Conservation (phyloP, 2,113 vertebrate genomes). For the Spilogale gracilis region DNA sequence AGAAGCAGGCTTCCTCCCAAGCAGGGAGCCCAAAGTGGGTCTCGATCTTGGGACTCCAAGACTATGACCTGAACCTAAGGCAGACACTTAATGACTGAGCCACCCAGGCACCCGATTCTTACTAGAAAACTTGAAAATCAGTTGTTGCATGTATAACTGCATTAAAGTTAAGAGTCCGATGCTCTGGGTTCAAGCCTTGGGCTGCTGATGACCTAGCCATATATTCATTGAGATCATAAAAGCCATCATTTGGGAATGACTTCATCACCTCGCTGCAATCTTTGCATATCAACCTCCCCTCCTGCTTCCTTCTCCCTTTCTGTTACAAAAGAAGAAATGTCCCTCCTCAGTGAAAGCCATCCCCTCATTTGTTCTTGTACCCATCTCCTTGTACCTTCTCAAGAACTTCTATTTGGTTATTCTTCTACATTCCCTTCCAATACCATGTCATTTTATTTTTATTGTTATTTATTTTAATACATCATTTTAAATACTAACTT, state of each 20-base stretch:
- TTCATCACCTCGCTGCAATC: neutral
- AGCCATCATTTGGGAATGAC: neutral
- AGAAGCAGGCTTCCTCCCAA: too few species aligned
- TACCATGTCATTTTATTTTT: neutral
- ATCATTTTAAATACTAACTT: constrained; percentile 36
- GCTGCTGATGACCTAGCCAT: neutral
- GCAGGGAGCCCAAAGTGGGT: too few species aligned
- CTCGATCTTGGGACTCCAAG: too few species aligned
- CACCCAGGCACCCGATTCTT: neutral
- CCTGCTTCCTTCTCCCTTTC: neutral
- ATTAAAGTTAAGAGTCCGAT: neutral
- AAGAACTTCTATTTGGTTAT: neutral
- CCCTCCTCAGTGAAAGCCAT: neutral
- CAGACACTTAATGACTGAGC: too few species aligned
- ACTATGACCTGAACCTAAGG: too few species aligned
- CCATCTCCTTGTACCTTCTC: neutral
- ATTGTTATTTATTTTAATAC: too few species aligned
- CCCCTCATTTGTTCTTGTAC: neutral
- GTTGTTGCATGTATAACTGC: neutral
- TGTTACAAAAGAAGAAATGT: neutral
- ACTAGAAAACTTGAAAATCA: neutral
- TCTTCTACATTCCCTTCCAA: neutral
- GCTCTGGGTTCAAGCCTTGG: neutral
- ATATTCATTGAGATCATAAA: neutral
- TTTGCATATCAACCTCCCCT: neutral